Conservation (phyloP, 1,140 invertebrate genomes). For the Neoseiulus cucumeris region DNA sequence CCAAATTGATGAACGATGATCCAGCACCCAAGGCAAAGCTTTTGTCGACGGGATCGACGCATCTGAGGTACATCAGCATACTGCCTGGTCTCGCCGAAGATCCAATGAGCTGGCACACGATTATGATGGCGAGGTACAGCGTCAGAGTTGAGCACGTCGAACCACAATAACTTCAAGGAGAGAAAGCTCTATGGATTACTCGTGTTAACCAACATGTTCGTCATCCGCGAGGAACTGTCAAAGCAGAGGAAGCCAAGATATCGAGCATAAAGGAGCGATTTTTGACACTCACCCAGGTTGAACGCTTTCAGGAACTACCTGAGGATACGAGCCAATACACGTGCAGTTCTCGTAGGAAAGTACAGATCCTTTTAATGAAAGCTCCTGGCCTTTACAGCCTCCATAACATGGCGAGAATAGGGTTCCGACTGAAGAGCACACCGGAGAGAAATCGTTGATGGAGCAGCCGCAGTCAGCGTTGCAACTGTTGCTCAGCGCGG, state of each 20-base stretch:
- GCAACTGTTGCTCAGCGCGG: not conserved
- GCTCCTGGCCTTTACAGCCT: not conserved
- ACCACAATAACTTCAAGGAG: not conserved
- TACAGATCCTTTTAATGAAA: not conserved
- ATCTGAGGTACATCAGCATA: conserved; percentile 13
- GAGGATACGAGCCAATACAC: not conserved
- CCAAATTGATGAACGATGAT: conserved; percentile 17
- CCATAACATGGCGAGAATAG: not conserved
- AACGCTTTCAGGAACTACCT: too few relatives aligned
- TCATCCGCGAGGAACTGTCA: too few relatives aligned
- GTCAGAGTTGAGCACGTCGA: not conserved
- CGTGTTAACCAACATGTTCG: too few relatives aligned
- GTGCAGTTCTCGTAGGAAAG: not conserved
- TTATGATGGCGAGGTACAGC: not conserved
- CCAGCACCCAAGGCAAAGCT: conserved; percentile 20
- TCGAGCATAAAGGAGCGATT: too few relatives aligned
- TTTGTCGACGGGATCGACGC: conserved; percentile 20
- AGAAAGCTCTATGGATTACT: too few relatives aligned
- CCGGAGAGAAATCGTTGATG: not conserved
- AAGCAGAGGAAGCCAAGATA: too few relatives aligned
- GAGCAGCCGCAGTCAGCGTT: not conserved
- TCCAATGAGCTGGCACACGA: not conserved
- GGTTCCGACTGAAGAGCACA: not conserved
- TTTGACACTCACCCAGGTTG: too few relatives aligned
- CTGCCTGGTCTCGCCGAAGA: not conserved